Conservation (phyloP, 1,140 invertebrate genomes). For the Antheraea pernyi region DNA sequence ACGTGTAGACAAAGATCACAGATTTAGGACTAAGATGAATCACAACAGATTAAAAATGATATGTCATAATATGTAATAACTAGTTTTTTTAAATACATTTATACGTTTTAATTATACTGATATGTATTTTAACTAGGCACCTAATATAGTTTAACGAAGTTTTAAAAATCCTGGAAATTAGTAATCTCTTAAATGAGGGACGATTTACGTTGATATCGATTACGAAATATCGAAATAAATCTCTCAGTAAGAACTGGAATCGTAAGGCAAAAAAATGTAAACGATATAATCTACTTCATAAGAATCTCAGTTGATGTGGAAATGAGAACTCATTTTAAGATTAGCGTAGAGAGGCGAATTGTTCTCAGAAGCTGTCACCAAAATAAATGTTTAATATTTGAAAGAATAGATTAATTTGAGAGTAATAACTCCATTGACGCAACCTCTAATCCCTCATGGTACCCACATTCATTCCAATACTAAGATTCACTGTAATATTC, state of each 20-base stretch:
- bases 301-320: too few species aligned
- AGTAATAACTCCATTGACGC: too few species aligned
- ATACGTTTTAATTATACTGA: conserved; percentile 16
- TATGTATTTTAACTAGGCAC: conserved; percentile 61
- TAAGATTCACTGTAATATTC: too few species aligned
- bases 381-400: too few species aligned
- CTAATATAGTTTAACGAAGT: conserved; percentile 38
- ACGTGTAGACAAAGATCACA: conserved; percentile 23
- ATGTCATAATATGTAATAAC: conserved; percentile 18
- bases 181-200: neutral
- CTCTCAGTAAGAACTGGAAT: neutral
- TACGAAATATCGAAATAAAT: neutral
- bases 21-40: conserved; percentile 11
- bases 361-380: neutral
- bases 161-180: conserved; percentile 19
- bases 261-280: too few species aligned
- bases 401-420: too few species aligned
- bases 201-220: neutral
- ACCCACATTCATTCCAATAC: too few species aligned
- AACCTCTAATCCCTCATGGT: too few species aligned
- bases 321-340: too few species aligned
- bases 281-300: too few species aligned
- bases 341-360: too few species aligned
- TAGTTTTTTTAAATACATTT: conserved; percentile 4
- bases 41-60: conserved; percentile 22